Percentiles rank a stretch among this genome's conserved stretches.
Evolutionary conservation across 2,888 invertebrate genomes (phyloP).

Genomic region (Linnaemya tessellans): DNA sequence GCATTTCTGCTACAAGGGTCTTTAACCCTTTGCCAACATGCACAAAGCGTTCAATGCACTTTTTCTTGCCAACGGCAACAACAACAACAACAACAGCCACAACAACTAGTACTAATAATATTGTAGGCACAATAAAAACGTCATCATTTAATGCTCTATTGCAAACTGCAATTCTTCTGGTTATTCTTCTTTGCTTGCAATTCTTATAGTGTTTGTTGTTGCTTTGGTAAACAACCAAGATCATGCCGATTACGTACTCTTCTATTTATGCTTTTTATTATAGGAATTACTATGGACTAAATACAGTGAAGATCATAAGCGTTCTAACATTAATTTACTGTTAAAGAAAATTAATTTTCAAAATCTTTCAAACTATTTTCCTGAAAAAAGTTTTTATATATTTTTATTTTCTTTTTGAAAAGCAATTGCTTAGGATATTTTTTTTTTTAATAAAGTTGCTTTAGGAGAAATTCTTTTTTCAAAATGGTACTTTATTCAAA

Average conservation of each 20-base stretch:
- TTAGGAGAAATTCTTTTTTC: too few relatives aligned
- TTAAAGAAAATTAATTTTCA: too few relatives aligned
- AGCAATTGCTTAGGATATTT: too few relatives aligned
- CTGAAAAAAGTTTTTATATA: too few relatives aligned
- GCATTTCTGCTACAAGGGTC: slow-evolving; percentile 76
- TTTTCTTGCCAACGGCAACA: slow-evolving; percentile 52
- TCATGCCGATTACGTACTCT: slow-evolving; percentile 35
- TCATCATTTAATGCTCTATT: slow-evolving; percentile 70
- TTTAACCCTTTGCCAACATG: slow-evolving; percentile 79
- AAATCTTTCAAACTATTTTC: too few relatives aligned
- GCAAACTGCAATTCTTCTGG: slow-evolving; percentile 55
- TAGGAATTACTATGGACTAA: slow-evolving; percentile 1
- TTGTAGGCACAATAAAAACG: slow-evolving; percentile 70
- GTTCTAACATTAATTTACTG: not conserved
- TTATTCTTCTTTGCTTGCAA: slow-evolving; percentile 30
- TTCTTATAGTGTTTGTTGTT: slow-evolving; percentile 17
- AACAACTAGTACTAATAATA: not conserved
- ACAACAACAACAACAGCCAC: slow-evolving; percentile 18
- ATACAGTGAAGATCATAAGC: slow-evolving; percentile 15
- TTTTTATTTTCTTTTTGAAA: too few relatives aligned
- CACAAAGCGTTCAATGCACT: slow-evolving; percentile 76
- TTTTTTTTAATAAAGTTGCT: too few relatives aligned
- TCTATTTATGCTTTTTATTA: not conserved
- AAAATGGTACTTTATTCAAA: too few relatives aligned
- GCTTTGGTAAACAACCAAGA: slow-evolving; percentile 34